A percentile compares a stretch with the other conserved stretches of the same genome.
Evolutionary conservation across 2,113 vertebrate species (phyloP).

Genomic region (Rallus limicola): DNA sequence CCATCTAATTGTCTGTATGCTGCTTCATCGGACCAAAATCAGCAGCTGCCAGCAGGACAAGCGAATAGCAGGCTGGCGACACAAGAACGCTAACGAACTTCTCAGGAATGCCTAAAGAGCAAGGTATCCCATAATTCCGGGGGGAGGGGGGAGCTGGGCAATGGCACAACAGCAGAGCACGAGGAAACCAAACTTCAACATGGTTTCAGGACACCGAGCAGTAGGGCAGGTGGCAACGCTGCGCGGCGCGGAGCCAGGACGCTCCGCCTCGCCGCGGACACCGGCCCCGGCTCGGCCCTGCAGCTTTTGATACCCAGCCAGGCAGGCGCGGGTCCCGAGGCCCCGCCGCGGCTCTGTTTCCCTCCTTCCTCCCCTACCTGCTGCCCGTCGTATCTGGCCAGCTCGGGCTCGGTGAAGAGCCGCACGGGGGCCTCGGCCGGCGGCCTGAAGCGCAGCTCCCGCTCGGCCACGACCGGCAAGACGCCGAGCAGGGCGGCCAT

Average conservation of each 20-base stretch:
- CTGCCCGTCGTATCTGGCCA: conserved; percentile 84
- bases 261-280: conserved; percentile 10
- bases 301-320: background rate
- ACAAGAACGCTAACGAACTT: accelerated
- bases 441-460: conserved; percentile 33
- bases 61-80: accelerated
- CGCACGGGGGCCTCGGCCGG: conserved; percentile 77
- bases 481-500: background rate
- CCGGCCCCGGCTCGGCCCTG: background rate
- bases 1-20: accelerated
- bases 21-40: accelerated
- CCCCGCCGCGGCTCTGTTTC: background rate
- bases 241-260: no score
- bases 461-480: background rate
- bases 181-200: accelerated
- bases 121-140: accelerated
- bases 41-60: background rate
- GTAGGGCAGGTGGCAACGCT: accelerated
- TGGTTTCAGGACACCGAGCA: background rate
- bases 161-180: background rate
- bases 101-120: accelerated
- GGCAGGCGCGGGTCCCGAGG: no score
- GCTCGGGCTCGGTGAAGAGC: conserved; percentile 90
- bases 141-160: background rate
- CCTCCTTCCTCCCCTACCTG: conserved; percentile 72